Conservation (phyloP, 1,140 invertebrate species). For the Nephila pilipes region DNA sequence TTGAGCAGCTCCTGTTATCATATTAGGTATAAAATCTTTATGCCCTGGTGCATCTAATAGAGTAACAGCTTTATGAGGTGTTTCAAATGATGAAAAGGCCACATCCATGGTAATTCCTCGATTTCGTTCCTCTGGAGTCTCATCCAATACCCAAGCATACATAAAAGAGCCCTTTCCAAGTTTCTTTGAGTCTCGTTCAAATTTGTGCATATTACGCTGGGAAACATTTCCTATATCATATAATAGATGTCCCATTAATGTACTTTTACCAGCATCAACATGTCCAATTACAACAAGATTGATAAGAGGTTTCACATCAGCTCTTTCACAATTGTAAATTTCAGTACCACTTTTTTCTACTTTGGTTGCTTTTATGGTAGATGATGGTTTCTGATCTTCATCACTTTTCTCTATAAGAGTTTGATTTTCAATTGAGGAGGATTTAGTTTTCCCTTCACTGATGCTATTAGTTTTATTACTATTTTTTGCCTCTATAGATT, state of each 20-base stretch:
- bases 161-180: conserved; percentile 98
- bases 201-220: conserved; percentile 96
- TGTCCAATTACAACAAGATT: conserved; percentile 98
- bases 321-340: conserved; percentile 40
- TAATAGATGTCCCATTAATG: conserved; percentile 96
- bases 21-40: conserved; percentile 99
- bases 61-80: conserved; percentile 90
- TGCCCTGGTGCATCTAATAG: conserved; percentile 98
- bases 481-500: not conserved
- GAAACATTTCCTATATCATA: conserved; percentile 93
- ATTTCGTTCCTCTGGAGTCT: conserved; percentile 96
- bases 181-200: conserved; percentile 98
- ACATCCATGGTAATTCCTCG: conserved; percentile 98
- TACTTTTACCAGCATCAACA: conserved; percentile 99
- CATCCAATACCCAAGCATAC: conserved; percentile 99
- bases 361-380: not conserved
- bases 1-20: conserved; percentile 98
- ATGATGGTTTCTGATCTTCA: not conserved
- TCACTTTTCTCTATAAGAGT: not conserved
- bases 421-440: not conserved
- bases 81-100: conserved; percentile 96
- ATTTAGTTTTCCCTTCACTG: not conserved
- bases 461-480: not conserved
- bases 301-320: conserved; percentile 84
- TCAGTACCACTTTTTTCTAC: conserved; percentile 48